phyloP scores from a whole-genome alignment of 2,797 vertebrate species.

The Tragelaphus oryx region DNA sequence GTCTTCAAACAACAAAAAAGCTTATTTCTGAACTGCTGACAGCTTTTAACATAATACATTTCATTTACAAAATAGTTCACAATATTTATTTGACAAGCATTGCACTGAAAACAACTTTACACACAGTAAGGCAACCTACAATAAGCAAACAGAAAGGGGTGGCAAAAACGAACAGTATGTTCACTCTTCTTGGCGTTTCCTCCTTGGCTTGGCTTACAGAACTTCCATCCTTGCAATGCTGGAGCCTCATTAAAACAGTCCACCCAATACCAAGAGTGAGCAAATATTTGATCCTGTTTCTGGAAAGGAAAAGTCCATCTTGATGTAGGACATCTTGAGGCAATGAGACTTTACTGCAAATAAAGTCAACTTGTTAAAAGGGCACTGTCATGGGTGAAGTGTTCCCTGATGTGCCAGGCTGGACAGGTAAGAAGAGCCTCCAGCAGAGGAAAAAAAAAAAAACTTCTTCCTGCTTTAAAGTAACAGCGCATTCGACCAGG shows the following conservation, averaged over 20 bases:
- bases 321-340: slow-evolving; percentile 37
- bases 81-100: slow-evolving; percentile 80
- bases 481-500: slow-evolving; percentile 53
- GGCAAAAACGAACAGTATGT: slow-evolving; percentile 60
- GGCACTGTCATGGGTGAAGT: slow-evolving; percentile 30
- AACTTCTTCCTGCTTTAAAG: slow-evolving; percentile 52
- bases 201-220: slow-evolving; percentile 63
- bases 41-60: slow-evolving; percentile 80
- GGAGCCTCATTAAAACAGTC: slow-evolving; percentile 19
- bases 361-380: slow-evolving; percentile 59
- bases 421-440: slow-evolving; percentile 32
- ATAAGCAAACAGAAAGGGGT: slow-evolving; percentile 71
- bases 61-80: slow-evolving; percentile 78
- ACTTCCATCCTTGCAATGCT: slow-evolving; percentile 50
- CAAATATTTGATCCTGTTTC: slow-evolving; percentile 30
- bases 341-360: slow-evolving; percentile 48
- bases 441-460: slow-evolving; percentile 7
- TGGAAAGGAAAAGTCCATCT: slow-evolving; percentile 67
- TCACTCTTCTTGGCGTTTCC: slow-evolving; percentile 60
- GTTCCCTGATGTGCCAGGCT: slow-evolving; percentile 45
- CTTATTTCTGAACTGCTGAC: slow-evolving; percentile 77
- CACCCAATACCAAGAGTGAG: slow-evolving; percentile 59
- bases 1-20: slow-evolving; percentile 71
- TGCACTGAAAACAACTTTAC: slow-evolving; percentile 78
- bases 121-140: slow-evolving; percentile 78